A percentile compares a stretch with the other conserved stretches of the same genome.
Evolutionary conservation across 2,888 invertebrate genomes (phyloP).

Genomic region (Sphaerophoria rueppellii): DNA sequence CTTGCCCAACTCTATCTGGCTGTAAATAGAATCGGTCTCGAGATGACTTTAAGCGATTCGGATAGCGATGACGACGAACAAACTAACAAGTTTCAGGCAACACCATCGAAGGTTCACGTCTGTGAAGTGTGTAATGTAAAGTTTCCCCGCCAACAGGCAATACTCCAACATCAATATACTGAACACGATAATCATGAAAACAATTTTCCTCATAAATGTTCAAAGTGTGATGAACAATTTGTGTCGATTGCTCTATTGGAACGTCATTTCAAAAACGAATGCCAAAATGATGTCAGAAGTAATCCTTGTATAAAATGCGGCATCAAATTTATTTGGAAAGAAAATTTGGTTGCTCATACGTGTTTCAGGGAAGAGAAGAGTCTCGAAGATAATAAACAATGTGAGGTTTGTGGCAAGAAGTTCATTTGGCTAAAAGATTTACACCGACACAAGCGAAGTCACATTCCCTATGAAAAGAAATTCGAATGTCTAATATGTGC

Average conservation of each 20-base stretch:
- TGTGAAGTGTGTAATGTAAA: slow-evolving; percentile 77
- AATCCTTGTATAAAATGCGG: slow-evolving; percentile 77
- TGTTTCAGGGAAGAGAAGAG: slow-evolving; percentile 67
- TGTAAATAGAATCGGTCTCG: slow-evolving; percentile 78
- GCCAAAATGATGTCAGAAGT: slow-evolving; percentile 76
- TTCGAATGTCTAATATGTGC: slow-evolving; percentile 84
- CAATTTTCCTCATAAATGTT: slow-evolving; percentile 82
- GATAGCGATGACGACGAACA: slow-evolving; percentile 77
- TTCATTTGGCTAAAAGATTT: slow-evolving; percentile 87
- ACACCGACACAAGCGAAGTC: slow-evolving; percentile 86
- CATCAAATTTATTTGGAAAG: slow-evolving; percentile 78
- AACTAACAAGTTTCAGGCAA: slow-evolving; percentile 34
- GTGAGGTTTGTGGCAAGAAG: slow-evolving; percentile 85
- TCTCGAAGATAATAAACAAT: slow-evolving; percentile 78
- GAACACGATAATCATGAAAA: slow-evolving; percentile 79
- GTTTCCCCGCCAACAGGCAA: slow-evolving; percentile 74
- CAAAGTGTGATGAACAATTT: slow-evolving; percentile 83
- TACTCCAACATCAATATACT: slow-evolving; percentile 77
- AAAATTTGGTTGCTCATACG: slow-evolving; percentile 77
- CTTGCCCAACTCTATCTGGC: slow-evolving; percentile 79
- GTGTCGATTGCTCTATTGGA: slow-evolving; percentile 83
- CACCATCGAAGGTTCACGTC: slow-evolving; percentile 64
- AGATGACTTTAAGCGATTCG: slow-evolving; percentile 79
- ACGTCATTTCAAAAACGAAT: slow-evolving; percentile 83
- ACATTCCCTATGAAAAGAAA: slow-evolving; percentile 83